Base-by-base conservation (phyloP, 2,113 vertebrate species). In the Sander vitreus region DNA sequence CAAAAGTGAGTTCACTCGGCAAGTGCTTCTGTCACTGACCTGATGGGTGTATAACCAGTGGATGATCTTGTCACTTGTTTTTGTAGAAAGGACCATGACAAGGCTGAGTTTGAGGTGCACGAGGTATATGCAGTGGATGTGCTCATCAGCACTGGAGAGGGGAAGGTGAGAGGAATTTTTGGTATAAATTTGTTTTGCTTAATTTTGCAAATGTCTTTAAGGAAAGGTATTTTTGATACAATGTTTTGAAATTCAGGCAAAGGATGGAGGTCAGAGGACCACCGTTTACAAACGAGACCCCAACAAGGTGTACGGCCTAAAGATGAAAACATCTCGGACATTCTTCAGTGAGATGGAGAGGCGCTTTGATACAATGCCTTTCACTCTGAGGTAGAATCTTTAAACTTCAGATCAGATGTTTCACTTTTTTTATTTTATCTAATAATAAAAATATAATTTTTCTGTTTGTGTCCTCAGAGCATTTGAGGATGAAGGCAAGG, bases 101-200 rank as follows among this genome's bases (percentile, higher is more conserved):
- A 99, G 85, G 97, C 97, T 2, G 97, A 98, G 80, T 99, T 99
- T 87, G 98, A 99, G 90, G 98, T 99, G 65, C 98, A 99, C 58
- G 98, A 99, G 93, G 98, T 99, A 25, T 99, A 99, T 33, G 98
- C 98, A 50, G 97, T 99, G 25, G 98, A 99, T 68, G 98, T 99
- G 88, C 97, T 99, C 0, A 92, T 99, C 91, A 99, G 98, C 94
- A 97, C 97, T 16, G 98, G 98, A 89, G 98, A 99, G 87, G 98
- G 98, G 21, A 99, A 99, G 97, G 98, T 99, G 72, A 94, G 94
- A 10, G 12, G 21, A 43, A 10, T 13, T 10, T 33, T 36, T n/a
- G 8, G 9, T 8, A 0, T 15, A 4, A 18, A 23, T 48, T 18
- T 12, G 67, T 33, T 5, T 1, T 1, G 1, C 13, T n/a, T 27